Evolutionary conservation across 2,113 vertebrate species (phyloP).

Genomic region (Spizaetus ornatus): DNA sequence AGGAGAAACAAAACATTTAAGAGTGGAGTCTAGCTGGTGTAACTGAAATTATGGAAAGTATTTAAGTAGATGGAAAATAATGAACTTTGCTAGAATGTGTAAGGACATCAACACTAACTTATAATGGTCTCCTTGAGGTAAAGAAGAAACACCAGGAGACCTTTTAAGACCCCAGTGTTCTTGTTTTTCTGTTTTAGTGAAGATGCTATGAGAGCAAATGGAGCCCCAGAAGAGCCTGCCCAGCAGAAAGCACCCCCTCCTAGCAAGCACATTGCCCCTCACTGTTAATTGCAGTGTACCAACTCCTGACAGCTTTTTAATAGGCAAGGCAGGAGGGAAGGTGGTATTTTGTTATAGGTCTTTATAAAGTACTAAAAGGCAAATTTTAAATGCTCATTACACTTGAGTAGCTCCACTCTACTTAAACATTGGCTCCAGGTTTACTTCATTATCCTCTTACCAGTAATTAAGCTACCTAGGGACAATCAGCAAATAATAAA

Average conservation of each 20-base stretch:
- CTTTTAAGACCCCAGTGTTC: slow-evolving; percentile 35
- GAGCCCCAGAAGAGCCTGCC: not conserved
- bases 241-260: not conserved
- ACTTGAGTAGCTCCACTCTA: slow-evolving; percentile 20
- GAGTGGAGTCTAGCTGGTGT: not conserved
- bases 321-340: not conserved
- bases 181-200: not conserved
- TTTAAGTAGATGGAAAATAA: not conserved
- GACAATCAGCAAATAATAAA: slow-evolving; percentile 69
- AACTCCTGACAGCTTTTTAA: slow-evolving; percentile 9
- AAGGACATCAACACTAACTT: not conserved
- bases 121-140: not conserved
- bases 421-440: slow-evolving; percentile 24
- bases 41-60: not conserved
- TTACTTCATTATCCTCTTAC: slow-evolving; percentile 66
- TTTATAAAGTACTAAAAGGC: slow-evolving; percentile 52
- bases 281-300: not conserved
- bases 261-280: not conserved
- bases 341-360: not conserved
- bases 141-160: slow-evolving; percentile 7
- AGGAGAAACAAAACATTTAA: not conserved
- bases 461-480: slow-evolving; percentile 68
- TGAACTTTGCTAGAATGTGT: not conserved
- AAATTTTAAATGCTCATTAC: slow-evolving; percentile 55
- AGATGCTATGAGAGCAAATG: not conserved